Evolutionary conservation across 1,140 invertebrate genomes (phyloP).

Genomic region (Lethrus apterus): DNA sequence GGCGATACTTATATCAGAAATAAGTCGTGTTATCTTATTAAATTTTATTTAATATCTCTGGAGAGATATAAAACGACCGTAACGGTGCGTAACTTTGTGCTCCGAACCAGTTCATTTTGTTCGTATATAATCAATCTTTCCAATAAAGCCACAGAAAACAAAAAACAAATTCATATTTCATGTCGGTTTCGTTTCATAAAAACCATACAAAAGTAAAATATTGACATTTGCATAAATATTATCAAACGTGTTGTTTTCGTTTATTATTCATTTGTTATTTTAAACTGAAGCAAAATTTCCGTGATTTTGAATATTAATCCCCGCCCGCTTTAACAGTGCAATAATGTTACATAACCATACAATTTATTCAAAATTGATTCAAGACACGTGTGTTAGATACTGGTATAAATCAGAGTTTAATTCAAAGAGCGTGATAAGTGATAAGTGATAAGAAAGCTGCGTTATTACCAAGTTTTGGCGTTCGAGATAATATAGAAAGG

Average conservation of each 20-base stretch:
- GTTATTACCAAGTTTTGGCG: slow-evolving; percentile 17
- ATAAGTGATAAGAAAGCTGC: slow-evolving; percentile 17
- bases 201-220: too few species aligned
- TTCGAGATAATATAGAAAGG: slow-evolving; percentile 15
- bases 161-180: too few species aligned
- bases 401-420: slow-evolving; percentile 19
- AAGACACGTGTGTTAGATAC: not conserved
- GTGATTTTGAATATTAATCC: not conserved
- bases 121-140: too few species aligned
- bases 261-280: not conserved
- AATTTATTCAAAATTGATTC: not conserved
- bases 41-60: too few species aligned
- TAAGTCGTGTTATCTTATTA: too few species aligned
- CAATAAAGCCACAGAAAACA: too few species aligned
- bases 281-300: not conserved
- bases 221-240: not conserved
- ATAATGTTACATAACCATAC: not conserved
- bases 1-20: too few species aligned
- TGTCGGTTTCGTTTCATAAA: too few species aligned
- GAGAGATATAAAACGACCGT: too few species aligned
- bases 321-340: slow-evolving; percentile 8
- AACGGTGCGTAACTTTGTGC: too few species aligned
- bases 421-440: slow-evolving; percentile 15
- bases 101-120: too few species aligned
- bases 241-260: not conserved